Percentiles rank a stretch among this genome's conserved stretches.
These are phyloP conservation scores for Corydoras sp. DNA, from an alignment of 2,113 vertebrate species.

Conservation along the genomic window DNA sequence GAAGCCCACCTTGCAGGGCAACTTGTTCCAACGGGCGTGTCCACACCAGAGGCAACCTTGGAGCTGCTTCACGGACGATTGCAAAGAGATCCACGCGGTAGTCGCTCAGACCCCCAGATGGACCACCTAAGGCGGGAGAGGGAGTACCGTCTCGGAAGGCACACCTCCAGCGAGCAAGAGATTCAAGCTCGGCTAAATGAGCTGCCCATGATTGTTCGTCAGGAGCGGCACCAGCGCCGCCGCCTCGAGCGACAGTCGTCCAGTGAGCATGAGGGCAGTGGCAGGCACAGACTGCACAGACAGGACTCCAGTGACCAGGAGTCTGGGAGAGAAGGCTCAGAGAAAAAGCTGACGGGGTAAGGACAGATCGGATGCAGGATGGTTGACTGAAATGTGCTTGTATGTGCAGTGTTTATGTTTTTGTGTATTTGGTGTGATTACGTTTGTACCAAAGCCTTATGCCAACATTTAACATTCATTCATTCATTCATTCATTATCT, in stretches of 20 bases:
- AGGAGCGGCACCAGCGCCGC: slow-evolving; percentile 67
- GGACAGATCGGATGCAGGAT: background rate
- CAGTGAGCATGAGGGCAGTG: slow-evolving; percentile 71
- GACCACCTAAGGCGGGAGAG: slow-evolving; percentile 69
- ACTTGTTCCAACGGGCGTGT: slow-evolving; percentile 53
- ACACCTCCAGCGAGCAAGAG: slow-evolving; percentile 74
- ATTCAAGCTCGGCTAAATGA: slow-evolving; percentile 72
- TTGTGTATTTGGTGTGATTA: no score
- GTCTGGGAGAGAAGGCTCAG: slow-evolving; percentile 66
- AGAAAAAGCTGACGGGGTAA: slow-evolving; percentile 64
- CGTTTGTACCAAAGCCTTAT: no score
- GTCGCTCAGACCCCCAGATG: slow-evolving; percentile 73
- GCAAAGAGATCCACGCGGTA: slow-evolving; percentile 67
- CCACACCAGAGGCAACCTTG: slow-evolving; percentile 59
- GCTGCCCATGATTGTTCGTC: slow-evolving; percentile 67
- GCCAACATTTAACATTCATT: no score
- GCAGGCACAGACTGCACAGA: slow-evolving; percentile 69
- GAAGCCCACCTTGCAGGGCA: slow-evolving; percentile 56
- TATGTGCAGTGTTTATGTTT: no score
- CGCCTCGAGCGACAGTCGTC: slow-evolving; percentile 73
- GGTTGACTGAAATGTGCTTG: no score
- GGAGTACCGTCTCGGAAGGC: slow-evolving; percentile 66
- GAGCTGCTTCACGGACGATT: slow-evolving; percentile 65
- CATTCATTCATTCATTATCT: no score
- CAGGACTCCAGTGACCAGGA: slow-evolving; percentile 88